Percentiles rank a stretch among this genome's conserved stretches.
phyloP scores from a whole-genome alignment of 2,113 vertebrate genomes.

The Dromaius novaehollandiae region DNA sequence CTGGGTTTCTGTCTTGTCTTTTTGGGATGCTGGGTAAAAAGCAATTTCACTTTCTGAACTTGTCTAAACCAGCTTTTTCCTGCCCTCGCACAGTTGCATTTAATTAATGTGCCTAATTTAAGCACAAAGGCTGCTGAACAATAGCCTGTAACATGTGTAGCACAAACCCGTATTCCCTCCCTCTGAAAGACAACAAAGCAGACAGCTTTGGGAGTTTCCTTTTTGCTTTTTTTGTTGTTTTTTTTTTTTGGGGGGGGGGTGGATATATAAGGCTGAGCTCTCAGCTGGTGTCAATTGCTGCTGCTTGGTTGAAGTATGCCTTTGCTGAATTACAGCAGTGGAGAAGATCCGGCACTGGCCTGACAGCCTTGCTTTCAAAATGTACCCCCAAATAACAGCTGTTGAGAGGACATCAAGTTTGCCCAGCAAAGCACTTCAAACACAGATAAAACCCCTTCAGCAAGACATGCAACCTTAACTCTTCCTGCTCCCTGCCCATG shows the following conservation, averaged over 20 bases:
- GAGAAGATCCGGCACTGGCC: not conserved
- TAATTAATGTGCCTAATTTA: constrained; percentile 74
- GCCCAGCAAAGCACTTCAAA: not conserved
- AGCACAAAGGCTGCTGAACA: constrained; percentile 69
- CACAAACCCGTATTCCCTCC: constrained; percentile 17
- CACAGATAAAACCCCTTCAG: not conserved
- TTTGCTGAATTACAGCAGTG: not conserved
- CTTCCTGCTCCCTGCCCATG: not conserved
- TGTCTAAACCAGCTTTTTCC: constrained; percentile 76
- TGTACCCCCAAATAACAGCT: not conserved
- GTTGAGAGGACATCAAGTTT: not conserved
- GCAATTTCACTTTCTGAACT: constrained; percentile 69
- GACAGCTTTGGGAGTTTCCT: constrained; percentile 21
- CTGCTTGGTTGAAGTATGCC: not conserved
- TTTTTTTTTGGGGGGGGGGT: not conserved
- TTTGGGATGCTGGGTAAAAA: constrained; percentile 36
- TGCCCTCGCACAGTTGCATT: constrained; percentile 67
- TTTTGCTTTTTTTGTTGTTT: not conserved
- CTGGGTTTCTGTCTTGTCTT: not conserved
- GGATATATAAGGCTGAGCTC: not conserved
- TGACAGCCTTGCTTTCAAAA: not conserved
- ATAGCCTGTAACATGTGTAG: constrained; percentile 62
- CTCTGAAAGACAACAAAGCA: constrained; percentile 20
- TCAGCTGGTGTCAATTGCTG: not conserved
- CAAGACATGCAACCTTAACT: not conserved